Percentiles rank a stretch among this genome's conserved stretches.
These are phyloP conservation scores for Cosmia trapezina DNA, from an alignment of 2,888 invertebrate species.

Conservation along the genomic window DNA sequence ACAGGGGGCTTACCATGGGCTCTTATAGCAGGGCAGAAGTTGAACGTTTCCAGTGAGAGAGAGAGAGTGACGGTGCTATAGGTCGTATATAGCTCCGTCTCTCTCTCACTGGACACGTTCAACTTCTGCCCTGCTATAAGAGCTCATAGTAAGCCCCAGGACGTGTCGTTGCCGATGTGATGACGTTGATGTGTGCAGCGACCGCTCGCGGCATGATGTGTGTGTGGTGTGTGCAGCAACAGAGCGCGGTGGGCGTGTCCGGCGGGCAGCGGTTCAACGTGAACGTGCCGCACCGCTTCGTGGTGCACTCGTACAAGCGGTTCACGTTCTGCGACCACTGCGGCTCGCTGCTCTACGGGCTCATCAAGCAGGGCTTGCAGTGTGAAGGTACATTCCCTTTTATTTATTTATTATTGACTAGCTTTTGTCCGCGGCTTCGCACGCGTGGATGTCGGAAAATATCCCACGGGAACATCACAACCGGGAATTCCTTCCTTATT, in stretches of 20 bases:
- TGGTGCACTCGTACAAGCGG: slow-evolving; percentile 98
- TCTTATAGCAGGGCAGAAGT: no score
- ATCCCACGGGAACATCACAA: no score
- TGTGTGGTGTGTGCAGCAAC: slow-evolving; percentile 69
- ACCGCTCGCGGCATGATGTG: background rate
- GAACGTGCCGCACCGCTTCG: slow-evolving; percentile 99
- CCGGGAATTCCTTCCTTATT: no score
- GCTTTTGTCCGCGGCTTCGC: no score
- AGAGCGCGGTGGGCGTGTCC: slow-evolving; percentile 88
- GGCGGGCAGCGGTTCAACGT: slow-evolving; percentile 97
- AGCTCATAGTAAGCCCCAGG: no score
- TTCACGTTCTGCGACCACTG: slow-evolving; percentile 99
- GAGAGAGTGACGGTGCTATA: no score
- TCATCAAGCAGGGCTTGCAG: slow-evolving; percentile 98
- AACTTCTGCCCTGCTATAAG: no score
- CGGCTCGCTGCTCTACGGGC: slow-evolving; percentile 98
- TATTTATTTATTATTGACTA: background rate
- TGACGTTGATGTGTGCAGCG: background rate
- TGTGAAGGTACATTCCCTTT: slow-evolving; percentile 93
- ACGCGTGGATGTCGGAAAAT: no score
- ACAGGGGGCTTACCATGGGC: no score
- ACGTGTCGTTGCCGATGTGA: background rate
- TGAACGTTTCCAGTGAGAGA: no score
- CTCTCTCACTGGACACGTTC: no score
- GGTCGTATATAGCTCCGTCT: no score